Evolutionary conservation across 2,888 invertebrate species (phyloP).

Genomic region (Seira ritae): DNA sequence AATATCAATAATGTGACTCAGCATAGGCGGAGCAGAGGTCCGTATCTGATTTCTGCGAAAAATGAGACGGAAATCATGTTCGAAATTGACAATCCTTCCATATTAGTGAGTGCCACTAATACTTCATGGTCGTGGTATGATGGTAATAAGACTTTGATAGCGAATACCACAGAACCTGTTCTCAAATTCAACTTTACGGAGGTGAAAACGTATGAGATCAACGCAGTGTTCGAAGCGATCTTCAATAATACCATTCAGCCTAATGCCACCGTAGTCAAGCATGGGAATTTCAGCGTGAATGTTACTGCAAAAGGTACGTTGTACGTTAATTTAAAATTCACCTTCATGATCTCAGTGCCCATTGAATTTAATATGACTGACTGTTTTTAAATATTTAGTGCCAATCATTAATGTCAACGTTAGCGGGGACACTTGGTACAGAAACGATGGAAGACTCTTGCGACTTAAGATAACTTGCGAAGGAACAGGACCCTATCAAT

Average conservation of each 20-base stretch:
- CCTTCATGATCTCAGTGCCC: not conserved
- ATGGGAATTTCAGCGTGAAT: constrained; percentile 84
- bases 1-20: constrained; percentile 60
- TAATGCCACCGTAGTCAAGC: constrained; percentile 74
- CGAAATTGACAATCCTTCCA: constrained; percentile 61
- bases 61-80: constrained; percentile 65
- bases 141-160: constrained; percentile 47
- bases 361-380: not conserved
- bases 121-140: constrained; percentile 68
- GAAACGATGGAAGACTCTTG: constrained; percentile 85
- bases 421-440: constrained; percentile 87
- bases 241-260: constrained; percentile 52
- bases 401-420: constrained; percentile 84
- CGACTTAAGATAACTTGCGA: constrained; percentile 82
- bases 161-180: constrained; percentile 59
- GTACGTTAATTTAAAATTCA: too few species aligned
- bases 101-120: constrained; percentile 55
- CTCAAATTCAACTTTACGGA: constrained; percentile 67
- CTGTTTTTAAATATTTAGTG: constrained; percentile 78
- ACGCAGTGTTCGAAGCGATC: constrained; percentile 60
- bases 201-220: constrained; percentile 58
- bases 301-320: constrained; percentile 83
- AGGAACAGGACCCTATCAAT: constrained; percentile 85
- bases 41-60: constrained; percentile 57
- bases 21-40: constrained; percentile 33